A percentile compares a stretch with the other conserved stretches of the same genome.
Evolutionary conservation across 2,797 vertebrate species (phyloP).

Genomic region (Oreortyx pictus): DNA sequence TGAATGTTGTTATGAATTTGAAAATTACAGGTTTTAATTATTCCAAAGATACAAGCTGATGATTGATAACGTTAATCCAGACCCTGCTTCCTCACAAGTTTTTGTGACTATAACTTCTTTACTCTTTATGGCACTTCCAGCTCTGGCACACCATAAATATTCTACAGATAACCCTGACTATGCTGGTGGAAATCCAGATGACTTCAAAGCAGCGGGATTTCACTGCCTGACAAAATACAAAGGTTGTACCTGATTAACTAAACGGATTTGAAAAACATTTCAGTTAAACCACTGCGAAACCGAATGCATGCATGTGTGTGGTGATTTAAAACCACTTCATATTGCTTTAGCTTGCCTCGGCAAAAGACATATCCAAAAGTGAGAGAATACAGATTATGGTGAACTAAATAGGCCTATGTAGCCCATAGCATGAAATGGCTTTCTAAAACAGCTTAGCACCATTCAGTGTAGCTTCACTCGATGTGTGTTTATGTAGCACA

Average conservation of each 20-base stretch:
- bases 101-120: not conserved
- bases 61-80: not conserved
- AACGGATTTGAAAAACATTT: not conserved
- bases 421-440: not conserved
- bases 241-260: not conserved
- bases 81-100: not conserved
- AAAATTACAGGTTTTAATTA: conserved; percentile 25
- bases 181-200: not conserved
- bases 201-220: conserved; percentile 21
- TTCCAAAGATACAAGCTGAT: not conserved
- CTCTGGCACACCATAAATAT: not conserved
- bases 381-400: not conserved
- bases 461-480: not conserved
- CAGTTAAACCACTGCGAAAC: not conserved
- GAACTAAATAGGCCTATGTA: not conserved
- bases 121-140: not conserved
- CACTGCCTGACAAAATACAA: conserved; percentile 46
- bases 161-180: not conserved
- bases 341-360: not conserved
- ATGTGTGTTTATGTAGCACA: not conserved
- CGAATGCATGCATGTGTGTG: not conserved
- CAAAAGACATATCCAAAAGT: not conserved
- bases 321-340: not conserved
- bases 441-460: not conserved
- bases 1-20: not conserved